Evolutionary conservation across 2,888 invertebrate genomes (phyloP), one percentile per base, ranked within the genome.

Genomic region (Rapana venosa): DNA sequence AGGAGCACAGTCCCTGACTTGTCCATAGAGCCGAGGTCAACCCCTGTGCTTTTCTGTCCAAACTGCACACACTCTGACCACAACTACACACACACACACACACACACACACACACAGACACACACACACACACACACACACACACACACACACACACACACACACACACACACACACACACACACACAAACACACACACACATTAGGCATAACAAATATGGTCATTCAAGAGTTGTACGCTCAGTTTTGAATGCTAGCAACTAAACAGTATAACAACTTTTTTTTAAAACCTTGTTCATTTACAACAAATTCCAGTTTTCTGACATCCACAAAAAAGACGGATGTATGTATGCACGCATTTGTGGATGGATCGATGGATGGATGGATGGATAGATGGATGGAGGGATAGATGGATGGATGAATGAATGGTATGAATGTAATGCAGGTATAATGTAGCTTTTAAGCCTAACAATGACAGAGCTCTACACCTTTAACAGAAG

Each of bases 11-110:
- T 88, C 56, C 83, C 88, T n/a, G 92, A 90, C 30, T 88, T 86
- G 30, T 91, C 91, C 77, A 91, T 61, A 0, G 70, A 56, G 36
- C 92, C 92, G 0, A 91, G 74, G 35, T 90, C 87, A 13, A 92
- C 85, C 8, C 90, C 85, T 20, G 77, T 32, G 79, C 91, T 92
- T 35, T 47, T 35, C 8, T 83, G 79, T 8, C n/a, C 87, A 61
- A 91, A 92, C 47, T 90, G 85, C 15, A 90, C 90, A 83, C 92
- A 92, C 79, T 87, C 79, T 13, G 83, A 66, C 92, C 91, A 90
- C 5, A 90, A 20, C 91, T 92, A 58, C 58, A 85, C 15, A 6
- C 47, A 47, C 47, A 47, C 47, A 74, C n/a, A 8, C 32, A 32
- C 8, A 32, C 32, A 77, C 32, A 0, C 74, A 74, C 74, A 30